A percentile compares a stretch with the other conserved stretches of the same genome.
Evolutionary conservation across 2,888 invertebrate species (phyloP).

Genomic region (Pristionchus maxplancki): DNA sequence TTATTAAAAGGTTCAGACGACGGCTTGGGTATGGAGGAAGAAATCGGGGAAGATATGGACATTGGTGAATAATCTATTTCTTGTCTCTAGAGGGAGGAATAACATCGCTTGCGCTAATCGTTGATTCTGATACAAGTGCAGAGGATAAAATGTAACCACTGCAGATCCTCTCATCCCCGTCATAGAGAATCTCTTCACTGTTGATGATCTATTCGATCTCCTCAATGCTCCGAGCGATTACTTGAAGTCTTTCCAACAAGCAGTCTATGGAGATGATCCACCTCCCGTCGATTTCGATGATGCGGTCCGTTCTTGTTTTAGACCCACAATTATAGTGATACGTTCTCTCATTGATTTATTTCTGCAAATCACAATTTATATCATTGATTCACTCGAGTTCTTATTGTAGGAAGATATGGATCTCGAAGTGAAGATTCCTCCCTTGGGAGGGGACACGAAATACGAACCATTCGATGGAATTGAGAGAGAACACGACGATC

Average conservation of each 20-base stretch:
- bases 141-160: neutral
- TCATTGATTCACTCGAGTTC: no score
- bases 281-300: neutral
- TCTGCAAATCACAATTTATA: no score
- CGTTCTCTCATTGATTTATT: no score
- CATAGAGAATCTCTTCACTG: neutral
- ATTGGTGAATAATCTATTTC: neutral
- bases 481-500: neutral
- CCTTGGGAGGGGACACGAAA: neutral
- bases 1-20: conserved; percentile 4
- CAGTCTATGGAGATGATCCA: neutral
- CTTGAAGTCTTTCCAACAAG: neutral
- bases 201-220: neutral
- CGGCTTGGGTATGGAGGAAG: neutral
- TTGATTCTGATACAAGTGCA: neutral
- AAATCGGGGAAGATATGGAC: neutral
- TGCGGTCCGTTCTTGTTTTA: neutral
- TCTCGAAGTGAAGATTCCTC: neutral
- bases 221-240: neutral
- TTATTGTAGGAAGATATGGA: neutral
- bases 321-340: no score
- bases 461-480: neutral
- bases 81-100: neutral
- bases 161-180: conserved; percentile 13
- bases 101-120: neutral